phyloP scores from a whole-genome alignment of 2,797 vertebrate species.

The Anableps anableps region DNA sequence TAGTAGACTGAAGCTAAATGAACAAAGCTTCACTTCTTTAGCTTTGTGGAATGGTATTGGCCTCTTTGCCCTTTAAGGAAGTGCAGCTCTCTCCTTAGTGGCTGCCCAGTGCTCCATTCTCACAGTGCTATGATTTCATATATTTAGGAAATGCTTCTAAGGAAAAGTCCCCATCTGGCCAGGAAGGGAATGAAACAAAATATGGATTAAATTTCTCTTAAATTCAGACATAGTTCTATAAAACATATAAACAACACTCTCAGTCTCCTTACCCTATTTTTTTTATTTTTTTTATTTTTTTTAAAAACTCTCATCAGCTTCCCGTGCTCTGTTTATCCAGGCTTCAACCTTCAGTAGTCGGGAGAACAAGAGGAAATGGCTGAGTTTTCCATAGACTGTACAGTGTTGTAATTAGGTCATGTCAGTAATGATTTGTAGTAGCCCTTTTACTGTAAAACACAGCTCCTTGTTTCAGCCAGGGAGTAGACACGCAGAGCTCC shows the following conservation, averaged over 20 bases:
- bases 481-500: constrained; percentile 30
- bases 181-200: constrained; percentile 76
- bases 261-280: constrained; percentile 23
- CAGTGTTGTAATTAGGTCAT: constrained; percentile 64
- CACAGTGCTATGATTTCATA: constrained; percentile 68
- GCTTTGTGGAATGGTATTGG: constrained; percentile 51
- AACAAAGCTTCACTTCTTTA: constrained; percentile 47
- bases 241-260: constrained; percentile 71
- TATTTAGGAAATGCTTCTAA: constrained; percentile 66
- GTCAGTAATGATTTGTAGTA: constrained; percentile 74
- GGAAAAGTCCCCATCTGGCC: constrained; percentile 68
- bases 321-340: constrained; percentile 64
- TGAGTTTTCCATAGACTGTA: constrained; percentile 69
- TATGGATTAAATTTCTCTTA: constrained; percentile 69
- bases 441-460: constrained; percentile 57
- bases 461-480: constrained; percentile 23
- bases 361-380: constrained; percentile 67
- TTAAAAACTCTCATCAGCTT: constrained; percentile 50
- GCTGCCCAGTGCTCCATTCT: constrained; percentile 48
- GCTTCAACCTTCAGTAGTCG: constrained; percentile 54
- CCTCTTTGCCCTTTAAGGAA: constrained; percentile 57
- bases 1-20: constrained; percentile 52
- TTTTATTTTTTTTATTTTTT: too few species aligned
- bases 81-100: constrained; percentile 52
- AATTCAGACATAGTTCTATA: constrained; percentile 61